phyloP scores from a whole-genome alignment of 2,797 vertebrate species.

The Graptemys geographica region DNA sequence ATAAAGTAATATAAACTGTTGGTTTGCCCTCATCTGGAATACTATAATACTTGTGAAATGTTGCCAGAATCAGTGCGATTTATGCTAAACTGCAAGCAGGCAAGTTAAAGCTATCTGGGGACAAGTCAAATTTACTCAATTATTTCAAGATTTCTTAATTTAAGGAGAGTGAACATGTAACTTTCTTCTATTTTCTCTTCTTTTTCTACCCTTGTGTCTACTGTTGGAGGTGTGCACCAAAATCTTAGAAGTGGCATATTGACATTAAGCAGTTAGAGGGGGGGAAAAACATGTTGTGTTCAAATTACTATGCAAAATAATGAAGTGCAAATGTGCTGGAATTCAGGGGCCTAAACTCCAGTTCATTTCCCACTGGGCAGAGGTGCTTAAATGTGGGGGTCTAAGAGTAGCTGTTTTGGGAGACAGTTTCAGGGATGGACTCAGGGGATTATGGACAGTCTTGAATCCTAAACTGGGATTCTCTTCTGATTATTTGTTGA shows the following conservation, averaged over 20 bases:
- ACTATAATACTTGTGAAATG: not conserved
- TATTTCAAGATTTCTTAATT: not conserved
- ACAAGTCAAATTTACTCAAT: not conserved
- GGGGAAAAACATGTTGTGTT: not conserved
- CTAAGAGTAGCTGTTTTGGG: not conserved
- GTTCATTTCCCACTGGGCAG: not conserved
- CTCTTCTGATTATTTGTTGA: not conserved
- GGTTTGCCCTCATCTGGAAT: not conserved
- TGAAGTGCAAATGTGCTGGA: not conserved
- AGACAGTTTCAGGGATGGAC: not conserved
- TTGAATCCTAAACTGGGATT: not conserved
- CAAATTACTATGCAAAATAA: not conserved
- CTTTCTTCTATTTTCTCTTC: not conserved
- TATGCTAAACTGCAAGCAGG: not conserved
- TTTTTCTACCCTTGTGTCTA: not conserved
- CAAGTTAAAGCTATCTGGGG: not conserved
- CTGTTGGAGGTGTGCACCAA: not conserved
- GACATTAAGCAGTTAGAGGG: not conserved
- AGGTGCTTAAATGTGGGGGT: not conserved
- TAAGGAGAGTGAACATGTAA: not conserved
- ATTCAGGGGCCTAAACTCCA: not conserved
- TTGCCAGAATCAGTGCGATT: fast-evolving
- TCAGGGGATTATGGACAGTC: too few relatives aligned
- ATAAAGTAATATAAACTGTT: not conserved
- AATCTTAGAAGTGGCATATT: not conserved